Percentiles rank a stretch among this genome's conserved stretches.
phyloP scores from a whole-genome alignment of 2,113 vertebrate species.

The Vulpes lagopus region DNA sequence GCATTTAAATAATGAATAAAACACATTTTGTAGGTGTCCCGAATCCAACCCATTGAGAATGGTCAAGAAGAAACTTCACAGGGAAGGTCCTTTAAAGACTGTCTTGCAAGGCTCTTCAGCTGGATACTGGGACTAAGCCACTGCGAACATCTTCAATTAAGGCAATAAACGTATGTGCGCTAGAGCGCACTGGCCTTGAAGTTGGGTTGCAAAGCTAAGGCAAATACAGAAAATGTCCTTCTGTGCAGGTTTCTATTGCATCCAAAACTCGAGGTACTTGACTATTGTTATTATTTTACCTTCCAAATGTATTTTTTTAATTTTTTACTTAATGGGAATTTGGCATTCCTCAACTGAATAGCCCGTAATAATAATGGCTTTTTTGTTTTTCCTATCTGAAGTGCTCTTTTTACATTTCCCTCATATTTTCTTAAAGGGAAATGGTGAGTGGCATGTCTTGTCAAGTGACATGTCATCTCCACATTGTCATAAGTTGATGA shows the following conservation, averaged over 20 bases:
- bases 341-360: neutral
- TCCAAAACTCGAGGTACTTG: neutral
- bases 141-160: constrained; percentile 88
- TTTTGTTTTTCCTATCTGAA: neutral
- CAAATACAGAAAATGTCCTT: constrained; percentile 69
- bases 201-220: neutral
- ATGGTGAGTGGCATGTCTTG: neutral
- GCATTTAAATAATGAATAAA: constrained; percentile 45
- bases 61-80: constrained; percentile 87
- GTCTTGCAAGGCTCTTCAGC: constrained; percentile 87
- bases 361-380: neutral
- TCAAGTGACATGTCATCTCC: neutral
- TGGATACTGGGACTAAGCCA: constrained; percentile 88
- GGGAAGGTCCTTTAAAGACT: constrained; percentile 86
- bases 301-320: neutral
- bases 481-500: neutral
- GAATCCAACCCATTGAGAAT: constrained; percentile 81
- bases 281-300: neutral
- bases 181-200: constrained; percentile 77
- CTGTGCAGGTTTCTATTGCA: constrained; percentile 74
- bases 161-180: constrained; percentile 89
- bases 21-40: constrained; percentile 85
- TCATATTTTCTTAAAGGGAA: neutral
- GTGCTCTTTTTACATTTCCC: neutral
- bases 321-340: neutral